phyloP scores from a whole-genome alignment of 2,113 vertebrate species.

The Alaudala cheleensis region DNA sequence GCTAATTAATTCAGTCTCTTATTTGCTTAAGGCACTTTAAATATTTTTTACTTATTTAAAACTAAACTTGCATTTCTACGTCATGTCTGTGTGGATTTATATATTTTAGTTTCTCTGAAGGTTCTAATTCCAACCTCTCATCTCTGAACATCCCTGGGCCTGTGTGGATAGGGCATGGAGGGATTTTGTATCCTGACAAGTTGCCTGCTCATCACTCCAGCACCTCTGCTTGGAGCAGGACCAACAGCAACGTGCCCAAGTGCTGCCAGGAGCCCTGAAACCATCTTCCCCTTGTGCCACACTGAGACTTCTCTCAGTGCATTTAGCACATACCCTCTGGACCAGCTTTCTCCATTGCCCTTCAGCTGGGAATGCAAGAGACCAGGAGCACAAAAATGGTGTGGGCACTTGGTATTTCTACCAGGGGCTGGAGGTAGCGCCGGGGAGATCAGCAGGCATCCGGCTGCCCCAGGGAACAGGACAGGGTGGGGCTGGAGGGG shows the following conservation, averaged over 20 bases:
- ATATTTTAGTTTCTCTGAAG: too few species aligned
- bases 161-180: too few species aligned
- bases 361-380: background rate
- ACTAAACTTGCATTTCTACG: too few species aligned
- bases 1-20: too few species aligned
- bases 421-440: background rate
- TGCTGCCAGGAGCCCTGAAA: background rate
- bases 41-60: too few species aligned
- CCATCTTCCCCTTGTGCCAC: rapidly evolving
- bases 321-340: rapidly evolving
- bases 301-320: rapidly evolving
- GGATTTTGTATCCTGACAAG: too few species aligned
- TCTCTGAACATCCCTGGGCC: too few species aligned
- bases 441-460: background rate
- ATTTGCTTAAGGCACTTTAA: too few species aligned
- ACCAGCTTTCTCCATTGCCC: background rate
- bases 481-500: rapidly evolving
- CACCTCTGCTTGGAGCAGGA: background rate
- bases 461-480: rapidly evolving
- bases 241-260: rapidly evolving
- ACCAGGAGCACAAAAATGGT: rapidly evolving
- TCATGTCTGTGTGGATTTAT: too few species aligned
- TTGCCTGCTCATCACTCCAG: background rate
- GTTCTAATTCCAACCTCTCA: too few species aligned
- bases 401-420: background rate